A percentile compares a stretch with the other conserved stretches of the same genome.
Evolutionary conservation across 2,113 vertebrate genomes (phyloP).

Genomic region (Heliornis fulica): DNA sequence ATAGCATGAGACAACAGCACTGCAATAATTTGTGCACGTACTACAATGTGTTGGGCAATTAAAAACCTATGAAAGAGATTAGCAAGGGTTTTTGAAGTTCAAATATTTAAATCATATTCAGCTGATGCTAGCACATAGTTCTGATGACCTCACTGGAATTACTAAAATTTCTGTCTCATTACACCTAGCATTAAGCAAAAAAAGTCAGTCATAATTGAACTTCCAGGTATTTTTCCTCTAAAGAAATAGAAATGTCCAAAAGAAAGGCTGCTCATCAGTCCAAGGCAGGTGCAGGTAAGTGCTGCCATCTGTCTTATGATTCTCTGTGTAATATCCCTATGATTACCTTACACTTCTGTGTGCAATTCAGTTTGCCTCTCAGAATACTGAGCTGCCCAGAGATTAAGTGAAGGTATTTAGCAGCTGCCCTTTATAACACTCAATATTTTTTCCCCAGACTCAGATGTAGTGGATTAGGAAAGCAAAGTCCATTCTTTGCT

Average conservation of each 20-base stretch:
- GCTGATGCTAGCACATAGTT: neutral
- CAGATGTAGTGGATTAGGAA: neutral
- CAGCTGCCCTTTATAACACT: neutral
- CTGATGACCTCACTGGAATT: neutral
- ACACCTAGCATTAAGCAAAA: neutral
- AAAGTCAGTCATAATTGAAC: neutral
- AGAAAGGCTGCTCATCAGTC: neutral
- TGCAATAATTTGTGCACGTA: neutral
- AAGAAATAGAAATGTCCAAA: neutral
- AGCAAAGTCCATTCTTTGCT: neutral
- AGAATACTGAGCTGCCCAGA: neutral
- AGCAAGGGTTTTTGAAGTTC: neutral
- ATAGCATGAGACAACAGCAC: neutral
- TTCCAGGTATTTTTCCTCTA: neutral
- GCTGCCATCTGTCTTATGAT: conserved; percentile 46
- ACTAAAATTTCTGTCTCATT: neutral
- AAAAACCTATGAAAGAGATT: neutral
- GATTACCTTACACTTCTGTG: neutral
- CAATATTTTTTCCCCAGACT: neutral
- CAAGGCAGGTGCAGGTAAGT: conserved; percentile 25
- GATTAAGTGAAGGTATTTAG: neutral
- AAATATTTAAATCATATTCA: neutral
- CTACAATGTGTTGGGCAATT: neutral
- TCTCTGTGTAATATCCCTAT: neutral
- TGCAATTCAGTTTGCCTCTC: neutral